Base-by-base conservation (phyloP, 2,797 vertebrate species). In the Gymnopithys bicolor region DNA sequence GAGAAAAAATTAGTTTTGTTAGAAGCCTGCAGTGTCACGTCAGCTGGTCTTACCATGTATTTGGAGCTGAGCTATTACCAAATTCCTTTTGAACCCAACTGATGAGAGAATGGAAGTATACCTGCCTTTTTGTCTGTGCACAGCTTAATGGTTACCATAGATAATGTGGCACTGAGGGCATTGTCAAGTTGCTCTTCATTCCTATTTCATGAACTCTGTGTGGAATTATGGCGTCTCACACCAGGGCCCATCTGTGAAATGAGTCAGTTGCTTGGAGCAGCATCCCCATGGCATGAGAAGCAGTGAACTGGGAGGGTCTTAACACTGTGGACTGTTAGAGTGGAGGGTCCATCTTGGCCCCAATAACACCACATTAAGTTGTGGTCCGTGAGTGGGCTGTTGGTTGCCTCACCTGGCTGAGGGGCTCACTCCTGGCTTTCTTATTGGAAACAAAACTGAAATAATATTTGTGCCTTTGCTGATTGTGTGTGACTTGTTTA, bases 81-180 rank as follows among this genome's bases (percentile, higher is more conserved):
- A 77, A 48, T 94, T 81, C 75, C 63, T 70, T 83, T 81, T 87
- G 79, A 69, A 84, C 73, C 55, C 24, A 22, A 19, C 46, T 92
- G 76, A 92, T 80, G 90, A 87, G 94, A 21, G 90, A 94, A 67
- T 39, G 84, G 83, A 48, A 91, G 41, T 64, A 24, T 43, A 39
- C 77, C 81, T 77, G 22, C 35, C 13, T 0, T 55, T 96, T 88
- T 93, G 79, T 96, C 95, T 95, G 78, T 90, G 41, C 35, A 41
- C 46, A 27, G 2, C 75, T 86, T 93, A 87, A 24, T 96, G 85
- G 87, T 95, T 83, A 83, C 84, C 0, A 4, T 8, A 78, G 89
- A 46, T 94, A 64, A 79, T 67, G 46, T 85, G 94, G 77, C 93
- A 87, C 88, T 89, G 95, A 89, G 90, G 84, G 58, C 58, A 17